phyloP scores from a whole-genome alignment of 2,113 vertebrate species.

The Accipiter virgatus region DNA sequence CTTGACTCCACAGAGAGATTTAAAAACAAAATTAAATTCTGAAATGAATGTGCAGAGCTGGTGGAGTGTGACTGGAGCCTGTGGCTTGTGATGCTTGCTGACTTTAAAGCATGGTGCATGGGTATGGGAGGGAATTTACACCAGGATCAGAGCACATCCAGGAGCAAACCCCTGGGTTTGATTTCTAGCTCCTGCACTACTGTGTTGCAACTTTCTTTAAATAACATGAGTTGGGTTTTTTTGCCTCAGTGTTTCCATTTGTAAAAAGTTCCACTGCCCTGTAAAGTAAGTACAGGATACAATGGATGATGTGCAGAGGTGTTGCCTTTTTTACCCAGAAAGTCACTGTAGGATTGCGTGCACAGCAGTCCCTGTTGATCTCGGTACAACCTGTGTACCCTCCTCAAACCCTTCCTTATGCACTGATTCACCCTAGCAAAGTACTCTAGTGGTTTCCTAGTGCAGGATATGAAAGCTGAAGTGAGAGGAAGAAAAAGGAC shows the following conservation, averaged over 20 bases:
- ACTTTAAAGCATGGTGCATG: rapidly evolving
- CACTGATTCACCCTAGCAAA: neutral
- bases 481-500: neutral
- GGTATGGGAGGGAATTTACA: neutral
- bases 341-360: rapidly evolving
- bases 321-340: neutral
- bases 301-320: neutral
- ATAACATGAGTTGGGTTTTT: rapidly evolving
- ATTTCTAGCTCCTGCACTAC: neutral
- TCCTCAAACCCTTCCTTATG: neutral
- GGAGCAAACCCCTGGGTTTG: neutral
- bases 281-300: neutral
- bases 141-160: neutral
- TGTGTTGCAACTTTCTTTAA: rapidly evolving
- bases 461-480: neutral
- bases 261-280: neutral
- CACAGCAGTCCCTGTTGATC: neutral
- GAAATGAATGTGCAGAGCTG: neutral
- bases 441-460: neutral
- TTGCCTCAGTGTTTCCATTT: neutral
- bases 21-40: neutral
- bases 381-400: neutral
- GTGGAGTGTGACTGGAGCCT: neutral
- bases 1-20: neutral
- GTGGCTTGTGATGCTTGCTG: neutral